Evolutionary conservation across 2,113 vertebrate species (phyloP).

Genomic region (Pterocles gutturalis): DNA sequence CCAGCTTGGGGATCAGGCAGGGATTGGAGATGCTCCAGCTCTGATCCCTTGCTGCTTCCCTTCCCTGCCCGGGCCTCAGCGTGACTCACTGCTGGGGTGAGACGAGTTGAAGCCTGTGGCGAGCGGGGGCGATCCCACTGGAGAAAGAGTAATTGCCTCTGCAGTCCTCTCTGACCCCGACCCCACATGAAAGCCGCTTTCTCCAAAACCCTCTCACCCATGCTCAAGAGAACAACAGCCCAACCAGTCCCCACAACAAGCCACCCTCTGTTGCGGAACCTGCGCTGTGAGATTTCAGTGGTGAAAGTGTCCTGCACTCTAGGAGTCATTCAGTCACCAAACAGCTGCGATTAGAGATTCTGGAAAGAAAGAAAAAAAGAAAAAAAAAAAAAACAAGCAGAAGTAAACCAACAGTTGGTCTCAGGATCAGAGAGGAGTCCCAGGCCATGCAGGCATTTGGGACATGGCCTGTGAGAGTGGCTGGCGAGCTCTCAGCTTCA

Average conservation of each 20-base stretch:
- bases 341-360: not conserved
- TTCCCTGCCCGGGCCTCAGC: not conserved
- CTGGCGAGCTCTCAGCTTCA: not conserved
- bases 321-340: not conserved
- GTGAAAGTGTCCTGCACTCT: not conserved
- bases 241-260: not conserved
- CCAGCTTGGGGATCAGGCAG: not conserved
- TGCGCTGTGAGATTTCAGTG: not conserved
- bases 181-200: not conserved
- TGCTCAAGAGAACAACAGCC: not conserved
- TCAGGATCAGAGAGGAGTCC: not conserved
- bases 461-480: not conserved
- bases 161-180: not conserved
- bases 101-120: not conserved
- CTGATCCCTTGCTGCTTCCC: not conserved
- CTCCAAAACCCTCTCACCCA: not conserved
- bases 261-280: not conserved
- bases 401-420: not conserved
- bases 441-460: not conserved
- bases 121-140: not conserved
- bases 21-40: not conserved
- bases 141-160: not conserved
- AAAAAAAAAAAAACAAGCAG: not conserved
- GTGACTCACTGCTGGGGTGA: not conserved
- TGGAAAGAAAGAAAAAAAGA: not conserved